A percentile compares a stretch with the other conserved stretches of the same genome.
Conservation (phyloP, 2,113 vertebrate genomes). For the Paratilapia polleni region DNA sequence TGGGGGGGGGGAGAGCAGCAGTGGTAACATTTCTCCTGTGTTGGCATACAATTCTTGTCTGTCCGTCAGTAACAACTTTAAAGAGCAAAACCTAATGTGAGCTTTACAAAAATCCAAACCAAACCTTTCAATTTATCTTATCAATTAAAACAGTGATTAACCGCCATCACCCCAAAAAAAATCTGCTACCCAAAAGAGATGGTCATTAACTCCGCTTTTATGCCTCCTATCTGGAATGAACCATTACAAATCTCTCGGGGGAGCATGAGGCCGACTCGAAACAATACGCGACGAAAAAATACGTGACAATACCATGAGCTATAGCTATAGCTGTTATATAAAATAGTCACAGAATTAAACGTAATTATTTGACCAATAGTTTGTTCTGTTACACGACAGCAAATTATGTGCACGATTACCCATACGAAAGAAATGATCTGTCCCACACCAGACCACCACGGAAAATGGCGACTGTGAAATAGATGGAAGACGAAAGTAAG, state of each 20-base stretch:
- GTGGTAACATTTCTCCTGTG: constrained; percentile 43
- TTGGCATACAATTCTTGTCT: constrained; percentile 11
- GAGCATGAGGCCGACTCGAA: constrained; percentile 37
- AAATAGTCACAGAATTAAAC: neutral
- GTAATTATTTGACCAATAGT: neutral
- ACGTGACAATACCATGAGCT: neutral
- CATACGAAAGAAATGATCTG: constrained; percentile 69
- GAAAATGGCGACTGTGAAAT: constrained; percentile 88
- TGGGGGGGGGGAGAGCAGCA: neutral
- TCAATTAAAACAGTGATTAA: constrained; percentile 42
- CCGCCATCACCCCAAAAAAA: constrained; percentile 47
- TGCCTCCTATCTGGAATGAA: constrained; percentile 81
- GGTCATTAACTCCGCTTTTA: constrained; percentile 78
- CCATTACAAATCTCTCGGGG: constrained; percentile 70
- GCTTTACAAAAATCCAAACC: neutral
- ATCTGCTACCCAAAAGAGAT: constrained; percentile 72
- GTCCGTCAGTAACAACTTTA: constrained; percentile 37
- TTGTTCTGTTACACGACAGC: neutral
- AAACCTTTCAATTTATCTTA: constrained; percentile 8
- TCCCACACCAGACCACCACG: constrained; percentile 83
- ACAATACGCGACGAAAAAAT: constrained; percentile 15
- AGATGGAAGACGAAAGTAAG: constrained; percentile 86
- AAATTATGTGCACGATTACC: constrained; percentile 27
- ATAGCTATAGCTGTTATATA: neutral
- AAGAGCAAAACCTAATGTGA: neutral